Evolutionary conservation across 2,888 invertebrate species (phyloP).

Genomic region (Eristalis intricaria): DNA sequence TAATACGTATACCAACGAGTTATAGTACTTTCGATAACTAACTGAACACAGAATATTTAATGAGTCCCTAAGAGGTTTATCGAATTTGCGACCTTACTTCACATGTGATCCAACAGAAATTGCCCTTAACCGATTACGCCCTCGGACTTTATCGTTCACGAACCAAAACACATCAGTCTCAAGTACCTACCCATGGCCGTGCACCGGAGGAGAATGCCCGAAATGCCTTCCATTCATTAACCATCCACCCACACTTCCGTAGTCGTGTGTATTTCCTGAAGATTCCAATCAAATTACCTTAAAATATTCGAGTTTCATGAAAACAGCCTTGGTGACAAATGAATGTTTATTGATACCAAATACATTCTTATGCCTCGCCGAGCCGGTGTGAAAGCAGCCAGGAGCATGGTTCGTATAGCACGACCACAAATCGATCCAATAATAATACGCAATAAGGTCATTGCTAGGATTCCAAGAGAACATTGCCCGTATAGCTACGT

Average conservation of each 20-base stretch:
- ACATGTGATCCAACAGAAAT: background rate
- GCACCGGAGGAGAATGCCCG: background rate
- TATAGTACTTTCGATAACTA: background rate
- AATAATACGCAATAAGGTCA: conserved; percentile 8
- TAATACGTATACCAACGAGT: background rate
- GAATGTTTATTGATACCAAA: conserved; percentile 31
- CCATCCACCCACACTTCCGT: background rate
- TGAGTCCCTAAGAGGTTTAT: background rate
- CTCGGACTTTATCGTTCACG: background rate
- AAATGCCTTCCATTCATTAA: conserved; percentile 9
- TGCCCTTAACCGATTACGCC: background rate
- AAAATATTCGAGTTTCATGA: conserved; percentile 32
- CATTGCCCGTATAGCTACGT: background rate
- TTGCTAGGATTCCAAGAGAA: conserved; percentile 14
- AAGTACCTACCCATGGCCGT: background rate
- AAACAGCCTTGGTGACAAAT: conserved; percentile 32
- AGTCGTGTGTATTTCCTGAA: conserved; percentile 1
- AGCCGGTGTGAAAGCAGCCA: background rate
- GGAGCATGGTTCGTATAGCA: conserved; percentile 8
- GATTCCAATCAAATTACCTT: conserved; percentile 30
- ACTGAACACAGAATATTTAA: background rate
- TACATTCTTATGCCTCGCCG: background rate
- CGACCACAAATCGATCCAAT: conserved; percentile 15
- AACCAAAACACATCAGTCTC: background rate
- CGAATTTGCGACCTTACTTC: background rate